These are phyloP conservation scores for Catagonus wagneri DNA, from an alignment of 2,113 vertebrate species.

Conservation along the genomic window DNA sequence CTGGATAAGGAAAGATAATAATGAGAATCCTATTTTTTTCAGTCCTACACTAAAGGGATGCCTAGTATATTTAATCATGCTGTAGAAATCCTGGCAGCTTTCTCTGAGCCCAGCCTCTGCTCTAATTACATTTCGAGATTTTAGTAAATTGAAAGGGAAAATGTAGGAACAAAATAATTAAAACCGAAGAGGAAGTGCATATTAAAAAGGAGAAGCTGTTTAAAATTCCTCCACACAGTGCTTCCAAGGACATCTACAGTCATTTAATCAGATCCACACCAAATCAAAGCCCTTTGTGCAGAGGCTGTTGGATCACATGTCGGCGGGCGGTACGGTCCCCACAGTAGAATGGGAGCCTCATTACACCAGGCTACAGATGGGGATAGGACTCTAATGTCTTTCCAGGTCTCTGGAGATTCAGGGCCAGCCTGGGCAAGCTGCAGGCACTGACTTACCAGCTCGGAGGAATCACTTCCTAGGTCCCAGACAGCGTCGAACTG, in stretches of 20 bases:
- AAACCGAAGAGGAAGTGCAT: slow-evolving; percentile 88
- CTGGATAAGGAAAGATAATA: slow-evolving; percentile 89
- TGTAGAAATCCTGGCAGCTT: slow-evolving; percentile 89
- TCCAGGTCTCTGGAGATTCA: slow-evolving; percentile 53
- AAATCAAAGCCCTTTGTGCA: slow-evolving; percentile 66
- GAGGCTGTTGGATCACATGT: slow-evolving; percentile 59
- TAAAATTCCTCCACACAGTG: slow-evolving; percentile 84
- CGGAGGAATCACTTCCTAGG: not conserved
- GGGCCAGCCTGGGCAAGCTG: slow-evolving; percentile 33
- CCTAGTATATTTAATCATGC: slow-evolving; percentile 88
- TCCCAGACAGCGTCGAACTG: slow-evolving; percentile 1
- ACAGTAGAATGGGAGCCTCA: slow-evolving; percentile 8
- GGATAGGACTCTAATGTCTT: not conserved
- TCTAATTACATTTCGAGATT: slow-evolving; percentile 91
- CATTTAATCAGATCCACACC: slow-evolving; percentile 78
- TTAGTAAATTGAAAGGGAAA: slow-evolving; percentile 91
- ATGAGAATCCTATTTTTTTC: slow-evolving; percentile 87
- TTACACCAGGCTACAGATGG: slow-evolving; percentile 36
- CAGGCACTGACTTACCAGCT: not conserved
- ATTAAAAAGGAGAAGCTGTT: slow-evolving; percentile 87
- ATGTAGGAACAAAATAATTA: slow-evolving; percentile 90
- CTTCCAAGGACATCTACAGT: slow-evolving; percentile 73
- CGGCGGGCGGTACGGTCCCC: slow-evolving; percentile 48
- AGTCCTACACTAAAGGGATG: slow-evolving; percentile 84
- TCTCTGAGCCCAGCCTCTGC: slow-evolving; percentile 85